Base-by-base conservation (phyloP, 1,140 invertebrate species). In the Lanistes nyassanus region DNA sequence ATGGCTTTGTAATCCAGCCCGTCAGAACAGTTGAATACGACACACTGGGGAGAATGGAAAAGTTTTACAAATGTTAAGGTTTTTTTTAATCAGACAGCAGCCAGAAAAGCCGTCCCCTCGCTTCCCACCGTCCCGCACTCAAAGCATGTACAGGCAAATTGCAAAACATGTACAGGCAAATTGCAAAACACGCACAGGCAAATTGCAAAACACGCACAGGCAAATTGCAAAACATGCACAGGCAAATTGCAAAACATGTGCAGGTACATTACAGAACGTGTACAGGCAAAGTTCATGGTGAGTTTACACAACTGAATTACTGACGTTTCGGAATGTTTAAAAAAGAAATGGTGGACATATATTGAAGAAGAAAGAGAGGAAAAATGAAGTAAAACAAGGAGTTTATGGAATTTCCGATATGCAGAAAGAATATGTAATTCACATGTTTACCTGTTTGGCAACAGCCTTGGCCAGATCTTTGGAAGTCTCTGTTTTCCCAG, bases 11-110 rank as follows among this genome's bases (percentile, higher is more conserved):
- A 90, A 77, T 90, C 88, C 39, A 90, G 78, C 21, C 89, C 88
- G 84, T 90, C 89, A 6, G 89, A 90, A 77, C 89, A 90, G 79
- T 90, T 90, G 77, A 90, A 90, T 31, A 90, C 89, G 26, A 90
- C 88, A 84, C 89, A 90, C 87, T 90, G 80, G 36, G 78, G 79
- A n/a, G n/a, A n/a, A n/a, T n/a, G n/a, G n/a, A n/a, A n/a, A n/a
- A n/a, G n/a, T n/a, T n/a, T n/a, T n/a, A n/a, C n/a, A n/a, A n/a
- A n/a, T n/a, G n/a, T n/a, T n/a, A n/a, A n/a, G n/a, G n/a, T n/a
- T n/a, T n/a, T n/a, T n/a, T n/a, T n/a, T n/a, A n/a, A n/a, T n/a
- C n/a, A n/a, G n/a, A n/a, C n/a, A n/a, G n/a, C n/a, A n/a, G n/a
- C n/a, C n/a, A n/a, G n/a, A n/a, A n/a, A n/a, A n/a, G n/a, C n/a